Percentiles rank a stretch among this genome's conserved stretches.
Conservation (phyloP, 2,113 vertebrate genomes). For the Brienomyrus brachyistius region DNA sequence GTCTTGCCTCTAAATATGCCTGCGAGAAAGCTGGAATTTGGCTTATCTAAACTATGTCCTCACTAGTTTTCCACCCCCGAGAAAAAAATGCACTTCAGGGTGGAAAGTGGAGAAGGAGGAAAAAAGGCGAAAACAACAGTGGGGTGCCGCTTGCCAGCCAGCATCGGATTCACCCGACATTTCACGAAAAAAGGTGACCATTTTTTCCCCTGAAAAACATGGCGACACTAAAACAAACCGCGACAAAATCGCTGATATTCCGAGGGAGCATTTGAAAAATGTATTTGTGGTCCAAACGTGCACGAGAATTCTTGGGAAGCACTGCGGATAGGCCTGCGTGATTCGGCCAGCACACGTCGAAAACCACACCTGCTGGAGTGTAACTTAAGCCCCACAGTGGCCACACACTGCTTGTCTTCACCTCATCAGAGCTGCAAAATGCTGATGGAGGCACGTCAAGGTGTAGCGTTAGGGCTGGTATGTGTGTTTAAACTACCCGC, state of each 20-base stretch:
- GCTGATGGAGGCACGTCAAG: neutral
- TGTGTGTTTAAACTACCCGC: neutral
- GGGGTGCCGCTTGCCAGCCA: neutral
- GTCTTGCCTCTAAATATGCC: slow-evolving; percentile 43
- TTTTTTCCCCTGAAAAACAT: neutral
- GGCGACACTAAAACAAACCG: too few species aligned
- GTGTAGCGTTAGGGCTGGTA: neutral
- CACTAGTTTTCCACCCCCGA: slow-evolving; percentile 42
- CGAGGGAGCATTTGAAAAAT: neutral
- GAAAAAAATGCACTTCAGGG: slow-evolving; percentile 9
- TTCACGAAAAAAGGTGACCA: neutral
- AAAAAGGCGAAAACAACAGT: neutral
- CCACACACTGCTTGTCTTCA: neutral
- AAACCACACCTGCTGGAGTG: neutral
- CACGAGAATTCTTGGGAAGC: neutral
- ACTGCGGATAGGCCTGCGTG: neutral
- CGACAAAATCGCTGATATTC: neutral
- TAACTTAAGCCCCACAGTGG: too few species aligned
- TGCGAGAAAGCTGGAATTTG: slow-evolving; percentile 40
- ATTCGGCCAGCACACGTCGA: too few species aligned
- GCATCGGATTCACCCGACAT: neutral
- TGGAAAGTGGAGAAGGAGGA: slow-evolving; percentile 22
- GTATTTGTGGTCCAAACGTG: neutral
- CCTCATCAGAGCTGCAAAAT: neutral
- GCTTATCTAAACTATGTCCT: slow-evolving; percentile 43